A percentile compares a stretch with the other conserved stretches of the same genome.
Conservation (phyloP, 2,113 vertebrate species). For the Martes martes region DNA sequence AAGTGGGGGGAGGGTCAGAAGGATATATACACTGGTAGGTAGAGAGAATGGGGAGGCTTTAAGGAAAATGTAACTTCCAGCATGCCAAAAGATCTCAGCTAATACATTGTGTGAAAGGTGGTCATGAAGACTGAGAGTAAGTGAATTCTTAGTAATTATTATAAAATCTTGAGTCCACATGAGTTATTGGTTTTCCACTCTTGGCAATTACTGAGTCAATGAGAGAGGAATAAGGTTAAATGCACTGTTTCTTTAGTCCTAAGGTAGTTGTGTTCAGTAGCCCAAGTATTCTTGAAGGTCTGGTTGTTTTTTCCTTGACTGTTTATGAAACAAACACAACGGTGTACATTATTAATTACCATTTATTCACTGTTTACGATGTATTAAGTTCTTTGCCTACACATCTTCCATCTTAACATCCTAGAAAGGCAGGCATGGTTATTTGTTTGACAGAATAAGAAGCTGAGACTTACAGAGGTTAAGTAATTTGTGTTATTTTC, state of each 20-base stretch:
- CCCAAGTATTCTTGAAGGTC: background rate
- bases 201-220: background rate
- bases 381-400: background rate
- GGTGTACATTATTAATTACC: background rate
- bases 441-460: slow-evolving; percentile 21
- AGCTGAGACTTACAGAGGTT: background rate
- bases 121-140: background rate
- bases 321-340: background rate
- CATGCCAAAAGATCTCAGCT: background rate
- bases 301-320: background rate
- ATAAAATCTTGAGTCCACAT: background rate
- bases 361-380: slow-evolving; percentile 21
- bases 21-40: background rate
- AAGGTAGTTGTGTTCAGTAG: background rate
- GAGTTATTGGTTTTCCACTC: background rate
- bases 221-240: background rate
- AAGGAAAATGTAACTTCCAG: background rate
- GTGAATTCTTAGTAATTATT: slow-evolving; percentile 25
- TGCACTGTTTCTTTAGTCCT: background rate
- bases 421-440: background rate
- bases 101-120: background rate
- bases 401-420: background rate
- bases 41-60: background rate
- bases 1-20: background rate
- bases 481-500: slow-evolving; percentile 17